These are phyloP conservation scores for Paraplagusia blochii DNA, from an alignment of 2,113 vertebrate genomes.

Conservation along the genomic window DNA sequence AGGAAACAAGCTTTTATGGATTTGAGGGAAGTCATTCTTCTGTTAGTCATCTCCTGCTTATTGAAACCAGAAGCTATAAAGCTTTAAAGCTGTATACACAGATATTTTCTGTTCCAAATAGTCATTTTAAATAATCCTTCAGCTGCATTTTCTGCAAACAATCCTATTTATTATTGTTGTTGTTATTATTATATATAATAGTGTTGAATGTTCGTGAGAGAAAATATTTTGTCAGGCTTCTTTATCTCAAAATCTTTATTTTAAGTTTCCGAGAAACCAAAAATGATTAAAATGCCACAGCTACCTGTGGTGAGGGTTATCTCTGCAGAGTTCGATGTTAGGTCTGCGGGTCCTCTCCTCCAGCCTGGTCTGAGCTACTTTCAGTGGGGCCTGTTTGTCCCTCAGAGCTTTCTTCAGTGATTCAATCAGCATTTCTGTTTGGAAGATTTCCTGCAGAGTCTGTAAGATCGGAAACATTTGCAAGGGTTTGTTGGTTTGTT, in stretches of 20 bases:
- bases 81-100: no score
- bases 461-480: conserved; percentile 35
- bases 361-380: conserved; percentile 90
- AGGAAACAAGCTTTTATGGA: not conserved
- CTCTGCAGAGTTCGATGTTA: conserved; percentile 87
- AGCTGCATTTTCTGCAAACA: no score
- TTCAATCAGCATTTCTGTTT: conserved; percentile 85
- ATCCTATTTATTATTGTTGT: no score
- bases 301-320: conserved; percentile 83
- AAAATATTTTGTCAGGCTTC: no score
- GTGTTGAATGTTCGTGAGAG: no score
- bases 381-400: conserved; percentile 84
- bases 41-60: no score
- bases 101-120: no score
- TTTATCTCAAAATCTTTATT: not conserved
- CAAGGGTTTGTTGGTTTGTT: not conserved
- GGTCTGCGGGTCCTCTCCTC: conserved; percentile 87
- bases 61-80: no score
- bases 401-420: conserved; percentile 83
- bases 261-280: not conserved
- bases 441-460: conserved; percentile 91
- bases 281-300: not conserved
- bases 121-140: no score
- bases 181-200: no score
- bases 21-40: no score